These are phyloP conservation scores for Mustelus asterias DNA, from an alignment of 2,113 vertebrate species.

Conservation along the genomic window DNA sequence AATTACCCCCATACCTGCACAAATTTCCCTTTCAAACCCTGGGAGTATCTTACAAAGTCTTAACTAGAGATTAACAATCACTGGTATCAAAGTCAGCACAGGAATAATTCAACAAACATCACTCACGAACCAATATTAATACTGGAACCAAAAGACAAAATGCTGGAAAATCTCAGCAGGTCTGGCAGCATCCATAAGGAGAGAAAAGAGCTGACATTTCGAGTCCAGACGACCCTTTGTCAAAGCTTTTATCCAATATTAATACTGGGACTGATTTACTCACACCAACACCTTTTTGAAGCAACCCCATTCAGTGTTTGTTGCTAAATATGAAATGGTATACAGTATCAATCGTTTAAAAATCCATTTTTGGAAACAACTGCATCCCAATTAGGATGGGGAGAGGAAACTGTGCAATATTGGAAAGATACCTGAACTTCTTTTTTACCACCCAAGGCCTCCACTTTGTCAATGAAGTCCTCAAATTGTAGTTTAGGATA, in stretches of 20 bases:
- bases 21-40: not conserved
- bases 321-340: not conserved
- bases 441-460: conserved; percentile 79
- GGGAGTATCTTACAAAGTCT: not conserved
- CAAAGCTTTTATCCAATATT: too few species aligned
- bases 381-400: not conserved
- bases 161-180: too few species aligned
- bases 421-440: conserved; percentile 81
- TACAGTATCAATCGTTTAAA: not conserved
- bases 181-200: too few species aligned
- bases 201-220: too few species aligned
- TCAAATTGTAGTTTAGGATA: conserved; percentile 90
- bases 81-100: not conserved
- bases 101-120: not conserved
- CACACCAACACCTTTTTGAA: not conserved
- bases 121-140: not conserved
- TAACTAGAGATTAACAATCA: not conserved
- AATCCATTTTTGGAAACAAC: not conserved
- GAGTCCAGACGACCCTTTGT: too few species aligned
- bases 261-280: not conserved
- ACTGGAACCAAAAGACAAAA: too few species aligned
- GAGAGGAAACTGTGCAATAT: not conserved
- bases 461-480: conserved; percentile 81
- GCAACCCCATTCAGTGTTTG: not conserved
- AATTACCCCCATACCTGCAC: not conserved